Base-by-base conservation (phyloP, 2,888 invertebrate genomes). In the Synanthedon andrenaeformis region DNA sequence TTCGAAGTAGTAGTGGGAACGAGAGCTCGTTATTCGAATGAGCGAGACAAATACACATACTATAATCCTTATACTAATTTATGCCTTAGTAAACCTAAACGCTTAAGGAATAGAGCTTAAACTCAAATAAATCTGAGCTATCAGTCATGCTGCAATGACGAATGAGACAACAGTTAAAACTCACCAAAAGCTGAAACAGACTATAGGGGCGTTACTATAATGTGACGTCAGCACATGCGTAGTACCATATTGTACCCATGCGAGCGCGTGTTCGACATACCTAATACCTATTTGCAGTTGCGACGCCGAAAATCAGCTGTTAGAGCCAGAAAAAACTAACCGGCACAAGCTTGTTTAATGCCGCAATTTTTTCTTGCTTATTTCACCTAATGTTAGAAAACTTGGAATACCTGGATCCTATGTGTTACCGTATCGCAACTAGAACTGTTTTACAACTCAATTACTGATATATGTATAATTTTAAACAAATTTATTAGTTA, bases 291-390 rank as follows among this genome's bases (percentile, higher is more conserved):
- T 35, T 35, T 35, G 35, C 35, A 67, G 74, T 76, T 75, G 74
- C 78, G 73, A 80, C 76, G 77, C 76, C 75, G 70, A 80, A 78
- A 82, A 84, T 84, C 85, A 86, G 85, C 85, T 86, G 85, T 52
- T 54, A 58, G 62, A 66, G 66, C 65, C 63, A 74, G 63, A 71
- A 75, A 76, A 74, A 77, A 74, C 53, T 57, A 59, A 58, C 55
- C 57, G 54, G 54, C 23, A 17, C 52, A 54, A 35, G 19, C 13
- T 17, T 49, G 10, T 23, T 12, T 14, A 23, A 10, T 14, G 45
- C 45, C 13, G 45, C 13, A 45, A 8, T 35, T 5, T 35, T 35
- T 35, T 35, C 28, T 35, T 35, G 35, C 35, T 35, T 35, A 35
- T 35, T 35, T 10, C 3, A 10, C 10, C 8, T 35, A 35, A 35